These are phyloP conservation scores for Petroica traversi DNA, from an alignment of 2,113 vertebrate genomes.

Conservation along the genomic window DNA sequence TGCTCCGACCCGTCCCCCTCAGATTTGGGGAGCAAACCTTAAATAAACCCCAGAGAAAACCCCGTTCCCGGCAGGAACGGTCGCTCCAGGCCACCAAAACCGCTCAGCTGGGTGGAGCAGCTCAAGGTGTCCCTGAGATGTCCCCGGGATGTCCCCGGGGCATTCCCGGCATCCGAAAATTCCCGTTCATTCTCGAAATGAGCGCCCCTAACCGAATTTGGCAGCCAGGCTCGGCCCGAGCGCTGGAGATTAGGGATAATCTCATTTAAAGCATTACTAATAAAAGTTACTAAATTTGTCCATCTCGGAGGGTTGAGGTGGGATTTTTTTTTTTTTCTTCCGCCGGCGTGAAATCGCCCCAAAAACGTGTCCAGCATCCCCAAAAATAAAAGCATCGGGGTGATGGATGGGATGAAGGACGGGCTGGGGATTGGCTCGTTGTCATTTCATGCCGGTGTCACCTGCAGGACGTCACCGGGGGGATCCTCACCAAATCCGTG, in stretches of 20 bases:
- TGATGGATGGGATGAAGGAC: not conserved
- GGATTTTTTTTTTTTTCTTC: not conserved
- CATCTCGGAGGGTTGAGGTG: not conserved
- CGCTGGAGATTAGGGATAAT: not conserved
- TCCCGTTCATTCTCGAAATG: not conserved
- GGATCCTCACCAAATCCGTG: slow-evolving; percentile 12
- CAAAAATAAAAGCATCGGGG: rapidly evolving
- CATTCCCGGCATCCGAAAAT: rapidly evolving
- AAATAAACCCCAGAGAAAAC: not conserved
- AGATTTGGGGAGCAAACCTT: not conserved
- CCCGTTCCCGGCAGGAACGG: not conserved
- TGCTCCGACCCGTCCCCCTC: not conserved
- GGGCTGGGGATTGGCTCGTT: rapidly evolving
- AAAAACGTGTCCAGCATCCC: not conserved
- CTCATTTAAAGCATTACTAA: not conserved
- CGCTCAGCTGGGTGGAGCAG: rapidly evolving
- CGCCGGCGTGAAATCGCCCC: rapidly evolving
- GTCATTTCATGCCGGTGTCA: rapidly evolving
- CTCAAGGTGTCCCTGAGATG: not conserved
- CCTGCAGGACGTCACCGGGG: not conserved
- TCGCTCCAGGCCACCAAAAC: rapidly evolving
- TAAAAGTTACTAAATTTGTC: not conserved
- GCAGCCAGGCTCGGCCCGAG: not conserved
- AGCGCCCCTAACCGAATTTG: not conserved
- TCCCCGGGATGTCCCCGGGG: not conserved